Evolutionary conservation across 2,113 vertebrate genomes (phyloP).

Genomic region (Scartelaos histophorus): DNA sequence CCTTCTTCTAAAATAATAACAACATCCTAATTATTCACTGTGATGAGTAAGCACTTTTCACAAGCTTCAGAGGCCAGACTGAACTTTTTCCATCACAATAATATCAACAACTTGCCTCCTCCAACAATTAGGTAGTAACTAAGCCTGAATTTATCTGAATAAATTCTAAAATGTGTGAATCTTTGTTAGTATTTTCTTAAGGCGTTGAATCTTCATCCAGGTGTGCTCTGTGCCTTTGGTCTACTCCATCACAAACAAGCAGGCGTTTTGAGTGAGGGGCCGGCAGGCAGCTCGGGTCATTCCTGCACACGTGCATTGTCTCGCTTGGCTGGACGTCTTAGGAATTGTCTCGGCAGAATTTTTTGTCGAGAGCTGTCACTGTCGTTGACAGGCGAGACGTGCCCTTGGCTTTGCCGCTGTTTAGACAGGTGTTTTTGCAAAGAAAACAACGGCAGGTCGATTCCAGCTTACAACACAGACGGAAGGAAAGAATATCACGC

Average conservation of each 20-base stretch:
- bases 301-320: slow-evolving; percentile 65
- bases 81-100: too few species aligned
- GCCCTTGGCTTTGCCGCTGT: slow-evolving; percentile 77
- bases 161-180: too few species aligned
- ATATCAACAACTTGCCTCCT: too few species aligned
- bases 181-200: background rate
- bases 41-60: too few species aligned
- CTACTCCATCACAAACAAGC: slow-evolving; percentile 8
- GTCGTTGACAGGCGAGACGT: slow-evolving; percentile 70
- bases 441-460: slow-evolving; percentile 72
- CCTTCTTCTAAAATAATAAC: too few species aligned
- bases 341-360: slow-evolving; percentile 61
- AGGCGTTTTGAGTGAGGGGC: slow-evolving; percentile 11
- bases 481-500: slow-evolving; percentile 65
- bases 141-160: too few species aligned
- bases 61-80: too few species aligned
- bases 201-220: slow-evolving; percentile 20
- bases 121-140: too few species aligned
- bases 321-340: slow-evolving; percentile 65
- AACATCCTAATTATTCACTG: too few species aligned
- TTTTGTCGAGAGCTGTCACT: slow-evolving; percentile 72
- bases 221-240: slow-evolving; percentile 33
- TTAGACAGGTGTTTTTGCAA: slow-evolving; percentile 83
- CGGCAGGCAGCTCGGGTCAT: slow-evolving; percentile 58
- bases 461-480: slow-evolving; percentile 63